Percentiles rank a stretch among this genome's conserved stretches.
These are phyloP conservation scores for Alloscopus bannaensis DNA, from an alignment of 2,888 invertebrate genomes.

Conservation along the genomic window DNA sequence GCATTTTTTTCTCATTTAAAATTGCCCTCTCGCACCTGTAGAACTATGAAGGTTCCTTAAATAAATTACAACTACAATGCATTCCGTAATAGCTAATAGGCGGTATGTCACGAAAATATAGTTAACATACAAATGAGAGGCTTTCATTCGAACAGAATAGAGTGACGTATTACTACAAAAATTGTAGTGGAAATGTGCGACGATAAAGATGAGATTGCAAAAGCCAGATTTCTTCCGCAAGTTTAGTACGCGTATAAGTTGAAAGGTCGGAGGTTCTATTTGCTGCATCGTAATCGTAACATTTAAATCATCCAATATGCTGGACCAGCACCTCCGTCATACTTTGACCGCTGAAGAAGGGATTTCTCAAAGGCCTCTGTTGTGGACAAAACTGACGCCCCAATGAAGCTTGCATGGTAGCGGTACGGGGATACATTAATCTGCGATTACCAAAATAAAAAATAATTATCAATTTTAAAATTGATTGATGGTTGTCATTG, in stretches of 20 bases:
- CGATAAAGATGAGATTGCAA: background rate
- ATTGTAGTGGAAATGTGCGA: background rate
- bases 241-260: background rate
- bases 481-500: background rate
- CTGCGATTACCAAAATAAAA: slow-evolving; percentile 75
- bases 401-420: slow-evolving; percentile 79
- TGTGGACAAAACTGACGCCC: slow-evolving; percentile 78
- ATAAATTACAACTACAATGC: slow-evolving; percentile 22
- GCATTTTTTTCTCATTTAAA: background rate
- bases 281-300: slow-evolving; percentile 21
- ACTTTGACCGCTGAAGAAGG: slow-evolving; percentile 67
- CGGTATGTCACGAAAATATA: too few species aligned
- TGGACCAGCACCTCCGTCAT: slow-evolving; percentile 71
- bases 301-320: slow-evolving; percentile 71
- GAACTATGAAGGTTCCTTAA: background rate
- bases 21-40: background rate
- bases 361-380: slow-evolving; percentile 73
- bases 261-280: too few species aligned
- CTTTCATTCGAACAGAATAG: too few species aligned
- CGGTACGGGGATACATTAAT: slow-evolving; percentile 79
- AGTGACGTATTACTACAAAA: background rate
- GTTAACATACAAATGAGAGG: too few species aligned
- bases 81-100: background rate
- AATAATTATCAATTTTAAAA: background rate
- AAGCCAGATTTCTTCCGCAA: background rate